Conservation (phyloP, 2,113 vertebrate species). For the Sclerurus mexicanus region DNA sequence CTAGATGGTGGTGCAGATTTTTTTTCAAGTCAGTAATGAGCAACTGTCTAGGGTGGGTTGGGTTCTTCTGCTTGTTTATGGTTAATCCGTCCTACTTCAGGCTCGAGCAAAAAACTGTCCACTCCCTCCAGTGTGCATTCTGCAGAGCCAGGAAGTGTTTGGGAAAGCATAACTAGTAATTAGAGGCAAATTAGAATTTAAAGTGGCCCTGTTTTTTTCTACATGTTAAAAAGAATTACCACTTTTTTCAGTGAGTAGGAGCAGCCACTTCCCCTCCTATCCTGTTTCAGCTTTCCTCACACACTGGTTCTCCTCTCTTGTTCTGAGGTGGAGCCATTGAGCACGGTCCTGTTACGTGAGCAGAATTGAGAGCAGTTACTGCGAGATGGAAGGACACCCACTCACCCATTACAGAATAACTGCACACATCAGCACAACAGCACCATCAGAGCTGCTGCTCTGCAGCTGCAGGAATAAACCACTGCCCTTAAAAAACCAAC, state of each 20-base stretch:
- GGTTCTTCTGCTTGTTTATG: not conserved
- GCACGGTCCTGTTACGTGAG: rapidly evolving
- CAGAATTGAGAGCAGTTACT: not conserved
- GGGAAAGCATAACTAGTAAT: not conserved
- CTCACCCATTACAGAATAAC: rapidly evolving
- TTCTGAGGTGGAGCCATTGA: rapidly evolving
- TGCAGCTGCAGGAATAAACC: not conserved
- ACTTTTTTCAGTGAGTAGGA: not conserved
- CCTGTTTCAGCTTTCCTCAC: rapidly evolving
- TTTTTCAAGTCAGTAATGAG: rapidly evolving
- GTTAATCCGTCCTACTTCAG: rapidly evolving
- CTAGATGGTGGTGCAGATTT: not conserved
- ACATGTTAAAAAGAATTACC: not conserved
- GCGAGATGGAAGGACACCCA: rapidly evolving
- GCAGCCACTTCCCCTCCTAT: not conserved
- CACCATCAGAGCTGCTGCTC: rapidly evolving
- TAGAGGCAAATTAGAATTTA: not conserved
- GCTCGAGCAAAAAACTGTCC: rapidly evolving
- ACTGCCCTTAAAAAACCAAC: rapidly evolving
- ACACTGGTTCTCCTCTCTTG: not conserved
- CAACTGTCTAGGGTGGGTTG: rapidly evolving
- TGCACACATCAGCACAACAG: not conserved
- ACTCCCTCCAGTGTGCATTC: rapidly evolving
- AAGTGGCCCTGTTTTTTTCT: rapidly evolving
- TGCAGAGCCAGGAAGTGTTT: not conserved